Base-by-base conservation (phyloP, 2,797 vertebrate species). In the Bradypus variegatus region DNA sequence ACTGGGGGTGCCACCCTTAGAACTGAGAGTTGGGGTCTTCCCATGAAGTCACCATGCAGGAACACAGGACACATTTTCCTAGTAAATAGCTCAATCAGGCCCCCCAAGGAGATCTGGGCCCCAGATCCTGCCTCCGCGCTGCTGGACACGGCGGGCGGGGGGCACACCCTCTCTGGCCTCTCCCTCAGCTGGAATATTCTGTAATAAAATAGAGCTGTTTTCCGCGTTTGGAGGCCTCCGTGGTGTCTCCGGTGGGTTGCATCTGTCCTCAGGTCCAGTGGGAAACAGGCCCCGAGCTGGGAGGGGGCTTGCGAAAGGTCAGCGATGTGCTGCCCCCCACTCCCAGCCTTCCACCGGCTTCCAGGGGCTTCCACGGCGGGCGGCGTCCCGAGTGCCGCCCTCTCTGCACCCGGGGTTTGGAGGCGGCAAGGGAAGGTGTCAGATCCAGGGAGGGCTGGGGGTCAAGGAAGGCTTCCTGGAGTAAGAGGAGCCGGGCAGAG, bases 141-240 rank as follows among this genome's bases (percentile, higher is more conserved):
- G 58, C 14, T 14, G 29, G 45, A 69, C 45, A 9, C 6, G 41
- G 81, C 8, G 13, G 13, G 3, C 12, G 48, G 31, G 21, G 16
- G 16, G 38, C 25, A n/a, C 58, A 73, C 29, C 31, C 23, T 9
- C 13, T 25, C 29, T 29, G n/a, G n/a, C n/a, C 62, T 89, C 19
- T 88, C 25, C 29, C 25, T 38, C 4, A 8, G 15, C 23, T n/a
- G 75, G 75, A 33, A 69, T 19, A 45, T 91, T 92, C 65, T 86
- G 14, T 55, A 92, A 95, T 92, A 93, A 94, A 95, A 81, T 79
- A 38, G 83, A 92, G 50, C n/a, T 4, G 12, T 89, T 19, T 78
- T 72, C 55, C 25, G 80, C 14, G 38, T 80, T 77, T 81, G 29
- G 62, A 55, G 65, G 73, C 13, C n/a, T 86, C 16, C 11, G 21